phyloP scores from a whole-genome alignment of 2,888 invertebrate species.

The Cataglyphis livida region DNA sequence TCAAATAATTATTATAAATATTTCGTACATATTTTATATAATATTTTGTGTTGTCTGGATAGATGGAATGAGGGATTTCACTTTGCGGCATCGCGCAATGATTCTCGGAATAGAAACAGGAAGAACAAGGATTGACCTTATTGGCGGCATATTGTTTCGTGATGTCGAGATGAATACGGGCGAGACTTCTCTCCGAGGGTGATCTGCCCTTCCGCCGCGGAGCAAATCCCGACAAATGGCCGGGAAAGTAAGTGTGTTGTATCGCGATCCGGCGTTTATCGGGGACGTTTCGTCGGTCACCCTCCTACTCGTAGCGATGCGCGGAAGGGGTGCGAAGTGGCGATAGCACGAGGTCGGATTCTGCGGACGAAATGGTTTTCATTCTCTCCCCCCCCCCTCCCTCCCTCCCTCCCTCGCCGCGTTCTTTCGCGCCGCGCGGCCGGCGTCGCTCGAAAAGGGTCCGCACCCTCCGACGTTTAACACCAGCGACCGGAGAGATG shows the following conservation, averaged over 20 bases:
- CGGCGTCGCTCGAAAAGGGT: slow-evolving; percentile 65
- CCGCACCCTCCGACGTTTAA: slow-evolving; percentile 72
- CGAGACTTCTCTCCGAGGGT: not conserved
- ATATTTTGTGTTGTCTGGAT: no score
- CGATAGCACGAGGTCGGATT: slow-evolving; percentile 76
- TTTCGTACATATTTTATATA: no score
- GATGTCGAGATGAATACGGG: slow-evolving; percentile 56
- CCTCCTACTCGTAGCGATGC: slow-evolving; percentile 32
- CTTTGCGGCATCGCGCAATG: slow-evolving; percentile 44
- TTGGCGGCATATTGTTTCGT: slow-evolving; percentile 65
- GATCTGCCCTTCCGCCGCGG: not conserved
- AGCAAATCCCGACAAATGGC: slow-evolving; percentile 80
- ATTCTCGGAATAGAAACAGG: slow-evolving; percentile 31
- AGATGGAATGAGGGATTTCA: slow-evolving; percentile 54
- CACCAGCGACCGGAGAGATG: slow-evolving; percentile 76
- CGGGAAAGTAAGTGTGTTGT: slow-evolving; percentile 82
- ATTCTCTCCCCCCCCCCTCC: no score
- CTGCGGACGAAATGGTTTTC: slow-evolving; percentile 78
- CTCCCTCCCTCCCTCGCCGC: no score
- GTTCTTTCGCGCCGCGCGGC: slow-evolving; percentile 54
- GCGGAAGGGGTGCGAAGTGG: slow-evolving; percentile 65
- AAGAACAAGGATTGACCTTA: slow-evolving; percentile 7
- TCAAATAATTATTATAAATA: no score
- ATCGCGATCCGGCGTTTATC: slow-evolving; percentile 79
- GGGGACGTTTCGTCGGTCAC: slow-evolving; percentile 52